These are phyloP conservation scores for Megaustenia siamemsis DNA, from an alignment of 2,888 invertebrate genomes.

Conservation along the genomic window DNA sequence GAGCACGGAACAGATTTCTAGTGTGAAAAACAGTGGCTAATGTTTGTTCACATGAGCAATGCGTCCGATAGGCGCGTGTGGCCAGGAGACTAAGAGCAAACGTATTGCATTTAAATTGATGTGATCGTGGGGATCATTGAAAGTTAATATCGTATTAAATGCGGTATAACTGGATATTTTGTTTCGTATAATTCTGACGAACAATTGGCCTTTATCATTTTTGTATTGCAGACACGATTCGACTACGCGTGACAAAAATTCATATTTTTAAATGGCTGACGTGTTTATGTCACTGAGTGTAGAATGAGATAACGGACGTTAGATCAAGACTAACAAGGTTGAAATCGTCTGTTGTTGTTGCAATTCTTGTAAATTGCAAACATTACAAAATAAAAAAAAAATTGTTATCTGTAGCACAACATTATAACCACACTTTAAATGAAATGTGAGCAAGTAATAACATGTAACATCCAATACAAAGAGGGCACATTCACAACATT, in stretches of 20 bases:
- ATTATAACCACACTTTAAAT: too few relatives aligned
- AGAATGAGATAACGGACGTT: too few relatives aligned
- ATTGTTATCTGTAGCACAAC: too few relatives aligned
- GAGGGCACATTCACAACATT: too few relatives aligned
- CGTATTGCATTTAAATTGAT: not conserved
- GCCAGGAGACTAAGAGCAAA: not conserved
- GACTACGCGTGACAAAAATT: not conserved
- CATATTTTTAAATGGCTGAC: not conserved
- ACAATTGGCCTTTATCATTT: not conserved
- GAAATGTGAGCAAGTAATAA: too few relatives aligned
- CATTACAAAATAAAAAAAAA: too few relatives aligned
- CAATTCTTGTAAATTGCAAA: too few relatives aligned
- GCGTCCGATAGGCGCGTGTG: not conserved
- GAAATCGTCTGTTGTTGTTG: too few relatives aligned
- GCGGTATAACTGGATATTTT: not conserved
- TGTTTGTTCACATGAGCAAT: not conserved
- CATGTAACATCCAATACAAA: too few relatives aligned
- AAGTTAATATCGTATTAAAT: not conserved
- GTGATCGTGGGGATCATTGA: not conserved
- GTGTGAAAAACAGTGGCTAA: not conserved
- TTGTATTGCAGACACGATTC: not conserved
- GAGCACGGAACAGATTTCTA: not conserved
- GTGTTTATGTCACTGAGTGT: not conserved
- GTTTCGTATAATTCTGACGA: not conserved
- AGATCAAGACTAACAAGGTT: too few relatives aligned